Base-by-base conservation (phyloP, 2,113 vertebrate genomes). In the Chauna torquata region DNA sequence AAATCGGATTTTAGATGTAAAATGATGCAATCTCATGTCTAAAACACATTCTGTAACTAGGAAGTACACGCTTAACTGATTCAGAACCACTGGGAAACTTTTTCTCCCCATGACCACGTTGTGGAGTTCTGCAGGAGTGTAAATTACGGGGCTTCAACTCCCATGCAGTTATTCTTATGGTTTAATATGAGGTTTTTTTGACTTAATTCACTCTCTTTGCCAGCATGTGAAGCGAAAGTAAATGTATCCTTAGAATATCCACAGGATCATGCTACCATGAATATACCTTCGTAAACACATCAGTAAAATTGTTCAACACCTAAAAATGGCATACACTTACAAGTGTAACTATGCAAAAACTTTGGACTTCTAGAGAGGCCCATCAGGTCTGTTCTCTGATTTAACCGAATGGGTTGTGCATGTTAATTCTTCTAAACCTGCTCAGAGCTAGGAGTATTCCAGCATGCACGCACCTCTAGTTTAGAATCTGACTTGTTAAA, bases 401-500 rank as follows among this genome's bases (percentile, higher is more conserved):
- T 32, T 27, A 50, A 30, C 12, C 38, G 24, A 30, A 19, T 6
- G 44, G 20, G 36, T 27, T 58, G 17, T 28, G 45, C 44, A 38
- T 11, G 8, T 32, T 52, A 20, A 22, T 59, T 68, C 69, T 70
- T 20, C 49, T 52, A 84, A 70, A n/a, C 19, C 55, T 14, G 10
- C 71, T 30, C 12, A 11, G 40, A 54, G 40, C 55, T 6, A 7
- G 13, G 18, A 14, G 19, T 25, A n/a, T n/a, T 47, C 18, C 6
- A 55, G 45, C 40, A 8, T 3, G 4, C 15, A 2, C 6, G 4
- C 47, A 16, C 9, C 19, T 55, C n/a, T 12, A 4, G 7, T 24
- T 34, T 19, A 30, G 34, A 36, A 45, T 45, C 22, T 2, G 25
- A 7, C 50, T 34, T 9, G 8, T 23, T 42, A 17, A 5, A 49